These are phyloP conservation scores for Saccostrea glomerata DNA, from an alignment of 1,140 invertebrate species.

Conservation along the genomic window DNA sequence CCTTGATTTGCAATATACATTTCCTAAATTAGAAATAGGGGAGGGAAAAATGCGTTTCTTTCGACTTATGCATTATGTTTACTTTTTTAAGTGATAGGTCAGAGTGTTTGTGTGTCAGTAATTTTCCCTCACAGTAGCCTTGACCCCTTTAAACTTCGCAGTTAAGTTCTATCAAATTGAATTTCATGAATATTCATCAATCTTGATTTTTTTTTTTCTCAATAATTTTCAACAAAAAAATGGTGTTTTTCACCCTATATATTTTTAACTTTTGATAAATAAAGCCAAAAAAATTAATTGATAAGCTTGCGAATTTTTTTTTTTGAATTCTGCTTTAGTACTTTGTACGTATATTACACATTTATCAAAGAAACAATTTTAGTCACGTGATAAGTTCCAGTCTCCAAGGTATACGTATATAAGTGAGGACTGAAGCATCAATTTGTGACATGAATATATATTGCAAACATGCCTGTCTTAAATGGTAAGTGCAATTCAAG, in stretches of 20 bases:
- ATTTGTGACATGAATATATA: neutral
- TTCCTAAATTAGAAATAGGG: too few species aligned
- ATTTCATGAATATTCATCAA: constrained; percentile 27
- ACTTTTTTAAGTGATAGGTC: neutral
- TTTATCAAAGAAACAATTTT: neutral
- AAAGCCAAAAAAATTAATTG: too few species aligned
- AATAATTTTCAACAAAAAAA: neutral
- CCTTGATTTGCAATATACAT: too few species aligned
- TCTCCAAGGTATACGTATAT: neutral
- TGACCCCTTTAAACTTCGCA: neutral
- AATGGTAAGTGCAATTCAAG: constrained; percentile 2
- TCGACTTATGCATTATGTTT: neutral
- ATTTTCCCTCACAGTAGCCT: constrained; percentile 26
- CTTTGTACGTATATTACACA: too few species aligned
- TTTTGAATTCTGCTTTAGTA: too few species aligned
- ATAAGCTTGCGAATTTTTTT: too few species aligned
- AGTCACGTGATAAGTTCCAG: constrained; percentile 19
- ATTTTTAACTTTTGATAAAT: too few species aligned
- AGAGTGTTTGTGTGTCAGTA: neutral
- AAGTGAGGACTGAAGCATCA: neutral
- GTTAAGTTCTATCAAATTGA: neutral
- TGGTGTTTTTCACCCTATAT: neutral
- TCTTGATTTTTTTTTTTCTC: neutral
- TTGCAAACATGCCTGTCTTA: constrained; percentile 12
- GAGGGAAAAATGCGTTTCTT: too few species aligned